Percentiles rank a stretch among this genome's conserved stretches.
Evolutionary conservation across 2,797 vertebrate genomes (phyloP).

Genomic region (Argentina silus): DNA sequence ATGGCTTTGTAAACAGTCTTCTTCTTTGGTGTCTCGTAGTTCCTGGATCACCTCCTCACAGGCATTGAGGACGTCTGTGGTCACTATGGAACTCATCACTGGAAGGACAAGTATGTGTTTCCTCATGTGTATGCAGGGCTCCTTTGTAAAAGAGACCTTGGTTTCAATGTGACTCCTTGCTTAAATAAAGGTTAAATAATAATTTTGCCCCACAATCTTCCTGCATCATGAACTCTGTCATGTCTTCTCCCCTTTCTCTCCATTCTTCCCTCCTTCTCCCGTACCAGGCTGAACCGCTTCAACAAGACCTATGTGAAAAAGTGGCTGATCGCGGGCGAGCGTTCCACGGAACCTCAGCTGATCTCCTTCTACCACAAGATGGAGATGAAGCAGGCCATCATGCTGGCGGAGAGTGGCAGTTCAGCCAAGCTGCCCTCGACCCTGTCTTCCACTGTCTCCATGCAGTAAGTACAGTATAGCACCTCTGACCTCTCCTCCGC

Average conservation of each 20-base stretch:
- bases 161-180: not conserved
- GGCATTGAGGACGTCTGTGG: slow-evolving; percentile 94
- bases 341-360: slow-evolving; percentile 92
- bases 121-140: not conserved
- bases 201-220: not conserved
- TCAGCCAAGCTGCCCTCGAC: slow-evolving; percentile 82
- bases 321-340: slow-evolving; percentile 89
- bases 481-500: not conserved
- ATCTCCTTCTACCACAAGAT: slow-evolving; percentile 98
- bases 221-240: not conserved
- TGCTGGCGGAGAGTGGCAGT: slow-evolving; percentile 89
- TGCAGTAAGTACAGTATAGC: slow-evolving; percentile 79
- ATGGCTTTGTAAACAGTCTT: not conserved
- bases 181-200: not conserved
- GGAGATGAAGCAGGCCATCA: slow-evolving; percentile 95
- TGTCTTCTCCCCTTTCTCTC: not conserved
- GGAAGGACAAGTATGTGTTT: slow-evolving; percentile 92
- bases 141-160: too few species aligned
- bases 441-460: slow-evolving; percentile 76
- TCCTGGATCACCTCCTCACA: slow-evolving; percentile 92
- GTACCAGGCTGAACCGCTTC: slow-evolving; percentile 87
- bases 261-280: not conserved
- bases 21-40: slow-evolving; percentile 70
- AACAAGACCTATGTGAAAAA: slow-evolving; percentile 94
- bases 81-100: slow-evolving; percentile 94